Percentiles rank a stretch among this genome's conserved stretches.
Conservation (phyloP, 1,140 invertebrate genomes). For the Philopotamus ludificatus region DNA sequence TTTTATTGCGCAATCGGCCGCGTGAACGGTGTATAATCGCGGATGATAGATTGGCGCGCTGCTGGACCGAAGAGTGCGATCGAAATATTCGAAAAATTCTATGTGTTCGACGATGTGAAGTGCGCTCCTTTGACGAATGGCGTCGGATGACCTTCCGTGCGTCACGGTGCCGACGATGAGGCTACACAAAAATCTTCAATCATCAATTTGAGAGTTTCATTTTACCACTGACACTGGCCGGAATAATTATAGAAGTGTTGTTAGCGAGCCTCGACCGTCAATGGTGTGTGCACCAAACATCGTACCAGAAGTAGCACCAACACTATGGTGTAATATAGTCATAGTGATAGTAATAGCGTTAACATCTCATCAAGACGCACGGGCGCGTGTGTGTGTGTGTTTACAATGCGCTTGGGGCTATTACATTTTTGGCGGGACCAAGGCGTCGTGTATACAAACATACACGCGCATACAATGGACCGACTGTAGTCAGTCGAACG, state of each 20-base stretch:
- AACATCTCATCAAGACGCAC: too few species aligned
- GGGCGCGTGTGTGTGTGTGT: slow-evolving; percentile 1
- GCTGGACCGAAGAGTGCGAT: too few species aligned
- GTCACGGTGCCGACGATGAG: neutral
- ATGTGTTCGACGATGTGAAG: neutral
- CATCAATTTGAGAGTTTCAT: neutral
- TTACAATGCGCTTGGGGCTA: slow-evolving; percentile 3
- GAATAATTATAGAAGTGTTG: neutral
- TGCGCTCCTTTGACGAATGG: neutral
- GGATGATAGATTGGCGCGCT: too few species aligned
- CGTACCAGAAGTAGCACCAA: neutral
- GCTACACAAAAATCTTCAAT: neutral
- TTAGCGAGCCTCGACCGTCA: neutral
- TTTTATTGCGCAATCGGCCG: too few species aligned
- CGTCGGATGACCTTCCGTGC: neutral
- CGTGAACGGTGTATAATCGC: too few species aligned
- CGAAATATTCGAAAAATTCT: too few species aligned
- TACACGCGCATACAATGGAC: neutral
- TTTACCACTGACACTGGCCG: neutral
- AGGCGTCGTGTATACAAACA: slow-evolving; percentile 17
- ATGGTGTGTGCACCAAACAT: too few species aligned
- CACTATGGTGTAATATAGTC: too few species aligned
- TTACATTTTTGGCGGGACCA: slow-evolving; percentile 18
- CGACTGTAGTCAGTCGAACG: neutral
- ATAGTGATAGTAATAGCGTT: too few species aligned